A percentile compares a stretch with the other conserved stretches of the same genome.
Evolutionary conservation across 2,888 invertebrate genomes (phyloP).

Genomic region (Idaea dimidiata): DNA sequence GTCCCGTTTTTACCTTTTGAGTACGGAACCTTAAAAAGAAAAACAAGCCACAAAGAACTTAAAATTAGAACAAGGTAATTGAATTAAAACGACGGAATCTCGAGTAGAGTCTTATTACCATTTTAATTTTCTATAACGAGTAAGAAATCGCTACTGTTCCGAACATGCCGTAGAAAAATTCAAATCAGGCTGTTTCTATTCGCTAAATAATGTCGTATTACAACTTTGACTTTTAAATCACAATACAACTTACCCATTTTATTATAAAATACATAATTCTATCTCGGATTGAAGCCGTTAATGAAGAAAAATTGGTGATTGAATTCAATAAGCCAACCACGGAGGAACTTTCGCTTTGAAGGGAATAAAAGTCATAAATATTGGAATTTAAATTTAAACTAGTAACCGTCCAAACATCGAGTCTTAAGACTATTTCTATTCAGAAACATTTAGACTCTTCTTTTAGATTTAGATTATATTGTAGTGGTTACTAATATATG

Average conservation of each 20-base stretch:
- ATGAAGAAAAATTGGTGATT: slow-evolving; percentile 52
- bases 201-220: slow-evolving; percentile 29
- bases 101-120: slow-evolving; percentile 55
- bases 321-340: slow-evolving; percentile 50
- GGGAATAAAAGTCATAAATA: slow-evolving; percentile 47
- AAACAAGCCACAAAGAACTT: slow-evolving; percentile 34
- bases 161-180: slow-evolving; percentile 35
- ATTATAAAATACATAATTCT: slow-evolving; percentile 8
- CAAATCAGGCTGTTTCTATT: slow-evolving; percentile 47
- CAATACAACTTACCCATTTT: background rate
- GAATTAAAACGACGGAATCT: slow-evolving; percentile 46
- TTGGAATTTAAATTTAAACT: slow-evolving; percentile 44
- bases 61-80: slow-evolving; percentile 36
- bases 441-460: slow-evolving; percentile 53
- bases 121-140: slow-evolving; percentile 60
- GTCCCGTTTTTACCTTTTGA: too few species aligned
- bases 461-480: background rate
- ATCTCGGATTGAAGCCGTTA: slow-evolving; percentile 41
- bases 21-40: too few species aligned
- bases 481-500: background rate
- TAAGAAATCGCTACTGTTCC: slow-evolving; percentile 52
- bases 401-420: slow-evolving; percentile 53
- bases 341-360: slow-evolving; percentile 37
- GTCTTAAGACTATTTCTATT: slow-evolving; percentile 60
- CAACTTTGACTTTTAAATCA: slow-evolving; percentile 7